Base-by-base conservation (phyloP, 92 coral and sea anemone genomes). In the Galaxea fascicularis region DNA sequence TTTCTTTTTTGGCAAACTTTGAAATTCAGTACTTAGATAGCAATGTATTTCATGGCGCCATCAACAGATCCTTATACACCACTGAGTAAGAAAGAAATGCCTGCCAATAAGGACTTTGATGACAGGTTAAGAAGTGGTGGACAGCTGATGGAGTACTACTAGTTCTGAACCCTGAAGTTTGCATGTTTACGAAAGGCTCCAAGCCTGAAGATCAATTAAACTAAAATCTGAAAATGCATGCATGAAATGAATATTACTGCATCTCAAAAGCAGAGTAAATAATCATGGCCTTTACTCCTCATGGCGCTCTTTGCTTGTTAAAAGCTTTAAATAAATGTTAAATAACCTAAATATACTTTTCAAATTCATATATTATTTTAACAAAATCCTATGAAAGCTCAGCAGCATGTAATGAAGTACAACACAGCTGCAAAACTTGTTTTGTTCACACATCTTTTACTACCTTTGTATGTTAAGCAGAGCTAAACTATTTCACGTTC, bases 241-340 rank as follows among this genome's bases (percentile, higher is more conserved):
- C 70, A n/a, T 71, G 70, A 59, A 69, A 70, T 26, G 65, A 56
- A 70, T 68, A 71, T 52, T 25, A 82, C 77, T 57, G 86, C 78
- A 70, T 71, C 58, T 82, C 58, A 54, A 82, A 71, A 82, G 86
- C 78, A 82, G 77, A 82, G 78, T 82, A 82, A 82, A 79, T 79
- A 82, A 82, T 82, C 78, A 71, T 54, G 16, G 86, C 86, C 86
- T 82, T 82, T 56, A 82, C 86, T 82, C 77, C 57, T 82, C 16
- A 56, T 35, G 21, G 31, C 27, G 53, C 57, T 81, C 68, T 52
- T 68, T 67, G 77, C 78, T 56, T 45, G 65, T 78, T 39, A 70
- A 82, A 71, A 77, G 78, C 78, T 69, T 81, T 70, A 82, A 82
- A 70, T 70, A 82, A 70, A 82, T 71, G 78, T 70, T 82, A 82